phyloP scores from a whole-genome alignment of 1,140 invertebrate species.

The Delia radicum region DNA sequence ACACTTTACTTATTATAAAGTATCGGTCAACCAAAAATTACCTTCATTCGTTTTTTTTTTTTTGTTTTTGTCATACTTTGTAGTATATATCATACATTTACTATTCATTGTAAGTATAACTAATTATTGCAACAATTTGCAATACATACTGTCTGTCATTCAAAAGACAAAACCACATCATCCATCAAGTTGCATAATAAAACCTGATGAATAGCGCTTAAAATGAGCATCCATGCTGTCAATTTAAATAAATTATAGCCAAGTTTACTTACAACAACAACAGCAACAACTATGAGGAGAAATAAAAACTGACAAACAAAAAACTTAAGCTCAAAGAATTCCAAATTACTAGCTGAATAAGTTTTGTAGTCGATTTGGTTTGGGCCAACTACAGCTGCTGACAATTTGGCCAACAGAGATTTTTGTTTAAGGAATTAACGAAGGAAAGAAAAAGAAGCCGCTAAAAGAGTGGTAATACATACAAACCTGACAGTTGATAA shows the following conservation, averaged over 20 bases:
- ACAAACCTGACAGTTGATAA: too few relatives aligned
- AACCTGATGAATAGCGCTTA: conserved; percentile 54
- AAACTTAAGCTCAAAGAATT: too few relatives aligned
- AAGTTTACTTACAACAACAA: neutral
- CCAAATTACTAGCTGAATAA: neutral
- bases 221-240: conserved; percentile 54
- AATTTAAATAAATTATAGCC: conserved; percentile 55
- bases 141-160: conserved; percentile 38
- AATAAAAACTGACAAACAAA: neutral
- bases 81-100: neutral
- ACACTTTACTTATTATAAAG: too few relatives aligned
- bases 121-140: conserved; percentile 22
- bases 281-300: neutral
- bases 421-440: too few relatives aligned
- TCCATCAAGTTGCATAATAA: conserved; percentile 45
- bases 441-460: too few relatives aligned
- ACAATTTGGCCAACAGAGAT: too few relatives aligned
- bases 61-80: too few relatives aligned
- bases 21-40: too few relatives aligned
- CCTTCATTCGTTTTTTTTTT: too few relatives aligned
- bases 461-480: too few relatives aligned
- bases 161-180: conserved; percentile 43
- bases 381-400: too few relatives aligned
- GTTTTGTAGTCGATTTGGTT: too few relatives aligned
- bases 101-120: neutral